Base-by-base conservation (phyloP, 2,888 invertebrate species). In the Diplolepis rosae region DNA sequence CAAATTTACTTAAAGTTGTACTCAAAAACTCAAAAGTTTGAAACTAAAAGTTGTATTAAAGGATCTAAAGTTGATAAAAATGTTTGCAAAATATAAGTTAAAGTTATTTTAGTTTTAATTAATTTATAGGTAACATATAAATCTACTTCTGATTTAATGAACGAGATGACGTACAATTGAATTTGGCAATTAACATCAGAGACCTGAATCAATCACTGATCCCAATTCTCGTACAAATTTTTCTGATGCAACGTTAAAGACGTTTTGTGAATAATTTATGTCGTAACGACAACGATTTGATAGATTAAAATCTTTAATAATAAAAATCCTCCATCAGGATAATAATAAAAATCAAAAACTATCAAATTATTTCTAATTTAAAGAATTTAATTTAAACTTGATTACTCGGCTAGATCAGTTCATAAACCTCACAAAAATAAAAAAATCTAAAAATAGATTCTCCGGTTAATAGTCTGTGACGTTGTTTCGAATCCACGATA, bases 181-280 rank as follows among this genome's bases (percentile, higher is more conserved):
- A 52, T 52, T 52, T 52, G 27, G 52, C 27, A 52, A 52, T 28
- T 52, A 15, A 28, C 32, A 52, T 52, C 52, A 52, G 13, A 24
- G 50, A 52, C 28, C 27, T 28, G 45, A 45, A 15, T 52, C 52
- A 52, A 24, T 50, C 9, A 50, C 18, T 52, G 52, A 30, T 52
- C 52, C 28, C 52, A 52, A 52, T 52, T 28, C 52, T 30, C 52
- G 28, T 28, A n/a, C 52, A 52, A 52, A 52, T n/a, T 52, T 28
- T 5, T 28, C 28, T 52, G 52, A 28, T 52, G 52, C 52, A 52
- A 52, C 28, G 52, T 28, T 52, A 52, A 52, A 52, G 50, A 52
- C 15, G 52, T 52, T 52, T 28, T 52, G 52, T n/a, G 28, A 52
- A 28, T 52, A 52, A 52, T 52, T 52, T 28, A 52, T 52, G 27